These are phyloP conservation scores for Ornithoptera priamus DNA, from an alignment of 2,888 invertebrate species.

Conservation along the genomic window DNA sequence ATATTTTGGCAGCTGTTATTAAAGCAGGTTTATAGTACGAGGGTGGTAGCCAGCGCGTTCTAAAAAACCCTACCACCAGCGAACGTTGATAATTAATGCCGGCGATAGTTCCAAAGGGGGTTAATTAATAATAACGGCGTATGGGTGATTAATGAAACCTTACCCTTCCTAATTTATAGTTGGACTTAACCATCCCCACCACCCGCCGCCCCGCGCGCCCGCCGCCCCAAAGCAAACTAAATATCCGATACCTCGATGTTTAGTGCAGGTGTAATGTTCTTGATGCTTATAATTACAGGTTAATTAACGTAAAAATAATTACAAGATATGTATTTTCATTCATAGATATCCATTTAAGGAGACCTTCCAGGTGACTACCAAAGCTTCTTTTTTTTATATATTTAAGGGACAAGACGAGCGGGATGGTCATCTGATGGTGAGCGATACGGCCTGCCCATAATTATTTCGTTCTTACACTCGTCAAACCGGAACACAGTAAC, in stretches of 20 bases:
- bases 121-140: slow-evolving; percentile 81
- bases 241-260: slow-evolving; percentile 79
- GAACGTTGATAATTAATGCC: slow-evolving; percentile 75
- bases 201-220: slow-evolving; percentile 39
- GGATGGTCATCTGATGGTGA: too few species aligned
- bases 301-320: not conserved
- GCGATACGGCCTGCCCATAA: too few species aligned
- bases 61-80: not conserved
- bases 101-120: slow-evolving; percentile 73
- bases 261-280: slow-evolving; percentile 43
- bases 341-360: too few species aligned
- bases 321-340: not conserved
- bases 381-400: too few species aligned
- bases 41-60: too few species aligned
- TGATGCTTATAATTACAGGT: slow-evolving; percentile 46
- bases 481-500: too few species aligned
- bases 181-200: slow-evolving; percentile 75
- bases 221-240: slow-evolving; percentile 77
- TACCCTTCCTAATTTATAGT: slow-evolving; percentile 81
- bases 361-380: too few species aligned
- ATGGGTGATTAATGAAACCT: slow-evolving; percentile 81
- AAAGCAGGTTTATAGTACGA: too few species aligned
- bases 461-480: too few species aligned
- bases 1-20: too few species aligned
- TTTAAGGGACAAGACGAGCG: too few species aligned